A percentile compares a stretch with the other conserved stretches of the same genome.
These are phyloP conservation scores for Caretta caretta DNA, from an alignment of 2,113 vertebrate genomes.

Conservation along the genomic window DNA sequence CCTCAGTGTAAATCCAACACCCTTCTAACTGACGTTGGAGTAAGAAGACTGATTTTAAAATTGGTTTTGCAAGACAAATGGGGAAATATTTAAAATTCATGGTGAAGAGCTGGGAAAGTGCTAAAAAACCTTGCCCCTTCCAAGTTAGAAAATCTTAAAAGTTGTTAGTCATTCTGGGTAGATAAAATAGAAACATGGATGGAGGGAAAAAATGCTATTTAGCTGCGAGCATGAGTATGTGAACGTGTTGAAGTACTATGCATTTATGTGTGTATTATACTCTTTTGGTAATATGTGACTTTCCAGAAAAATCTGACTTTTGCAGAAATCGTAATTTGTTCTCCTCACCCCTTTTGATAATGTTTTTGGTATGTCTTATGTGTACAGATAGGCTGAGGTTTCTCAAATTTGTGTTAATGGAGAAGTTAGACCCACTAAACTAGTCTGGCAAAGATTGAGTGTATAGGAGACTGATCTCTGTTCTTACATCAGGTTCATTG, in stretches of 20 bases:
- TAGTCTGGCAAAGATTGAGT: conserved; percentile 6
- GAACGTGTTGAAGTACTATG: conserved; percentile 36
- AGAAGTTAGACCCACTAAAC: not conserved
- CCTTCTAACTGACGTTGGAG: not conserved
- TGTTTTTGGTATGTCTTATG: conserved; percentile 45
- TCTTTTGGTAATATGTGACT: conserved; percentile 53
- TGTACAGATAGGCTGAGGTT: conserved; percentile 18
- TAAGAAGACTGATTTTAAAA: not conserved
- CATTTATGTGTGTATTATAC: not conserved
- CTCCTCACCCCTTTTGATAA: conserved; percentile 54
- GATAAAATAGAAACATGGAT: conserved; percentile 39
- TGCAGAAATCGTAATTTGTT: conserved; percentile 62
- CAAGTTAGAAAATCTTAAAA: not conserved
- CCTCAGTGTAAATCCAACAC: not conserved
- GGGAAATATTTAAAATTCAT: not conserved
- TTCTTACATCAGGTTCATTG: conserved; percentile 5
- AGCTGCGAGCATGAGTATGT: conserved; percentile 39
- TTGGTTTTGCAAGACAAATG: not conserved
- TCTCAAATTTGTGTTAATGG: conserved; percentile 2
- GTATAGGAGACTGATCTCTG: not conserved
- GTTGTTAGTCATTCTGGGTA: conserved; percentile 17
- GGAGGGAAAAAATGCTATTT: conserved; percentile 27
- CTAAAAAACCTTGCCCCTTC: not conserved
- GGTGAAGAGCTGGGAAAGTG: not conserved
- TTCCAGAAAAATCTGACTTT: conserved; percentile 66